Base-by-base conservation (phyloP, 1,140 invertebrate species). In the Macrostomum lignano region DNA sequence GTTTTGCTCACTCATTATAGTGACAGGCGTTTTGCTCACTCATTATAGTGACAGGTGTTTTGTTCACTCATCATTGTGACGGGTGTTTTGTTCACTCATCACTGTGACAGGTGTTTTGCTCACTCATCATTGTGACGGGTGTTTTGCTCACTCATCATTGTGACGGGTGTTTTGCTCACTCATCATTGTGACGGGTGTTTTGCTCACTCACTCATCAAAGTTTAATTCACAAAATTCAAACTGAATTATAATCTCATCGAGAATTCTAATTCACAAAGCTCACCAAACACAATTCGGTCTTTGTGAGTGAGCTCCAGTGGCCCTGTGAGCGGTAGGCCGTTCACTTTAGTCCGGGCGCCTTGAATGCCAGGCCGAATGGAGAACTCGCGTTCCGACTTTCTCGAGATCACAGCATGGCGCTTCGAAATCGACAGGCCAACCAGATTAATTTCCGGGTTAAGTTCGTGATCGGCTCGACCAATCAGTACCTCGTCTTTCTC, bases 271-370 rank as follows among this genome's bases (percentile, higher is more conserved):
- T 2, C 10, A 20, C 15, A 7, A 10, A 10, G 41, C 46, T 40
- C 38, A 55, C 56, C 56, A 47, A 59, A 58, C 11, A 59, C 38
- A 20, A 59, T 46, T 30, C 55, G 44, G 39, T 59, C 56, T 40
- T 50, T 50, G 37, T 59, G 47, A 15, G 38, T 37, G 6, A 59
- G 46, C 9, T 38, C 38, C 5, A 40, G 41, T 3, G 37, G 38
- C 5, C 45, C 47, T 13, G 43, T 45, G 1, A 59, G 32, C 17
- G 48, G 51, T 9, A 47, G 28, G 7, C 56, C 56, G 42, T 59
- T 59, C 7, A 59, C 43, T 36, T 56, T 55, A 5, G 45, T 55
- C 37, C 51, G 52, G 13, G 54, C 48, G 0, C 47, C 51, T 14
- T 39, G 41, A 2, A 39, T 38, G 2, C 40, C 41, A 2, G 54